Percentiles rank a stretch among this genome's conserved stretches.
These are phyloP conservation scores for Enteromius mattozi DNA, from an alignment of 2,797 vertebrate species.

Conservation along the genomic window DNA sequence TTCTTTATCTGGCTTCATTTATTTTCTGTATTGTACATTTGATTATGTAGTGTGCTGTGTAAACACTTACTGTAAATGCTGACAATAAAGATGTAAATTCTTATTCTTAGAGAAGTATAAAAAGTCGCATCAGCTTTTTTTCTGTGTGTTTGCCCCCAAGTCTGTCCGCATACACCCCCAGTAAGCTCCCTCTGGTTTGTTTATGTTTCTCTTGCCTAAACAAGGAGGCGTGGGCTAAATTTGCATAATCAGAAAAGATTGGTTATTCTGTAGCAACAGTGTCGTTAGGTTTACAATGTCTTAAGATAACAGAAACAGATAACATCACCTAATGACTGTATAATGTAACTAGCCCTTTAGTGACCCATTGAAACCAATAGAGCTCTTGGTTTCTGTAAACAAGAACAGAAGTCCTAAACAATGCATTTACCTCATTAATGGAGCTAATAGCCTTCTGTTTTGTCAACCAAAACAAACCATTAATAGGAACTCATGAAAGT, in stretches of 20 bases:
- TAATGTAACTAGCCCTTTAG: conserved; percentile 56
- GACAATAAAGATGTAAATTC: neutral
- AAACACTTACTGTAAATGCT: neutral
- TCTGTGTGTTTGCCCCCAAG: neutral
- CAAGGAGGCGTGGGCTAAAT: conserved; percentile 53
- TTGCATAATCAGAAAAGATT: conserved; percentile 58
- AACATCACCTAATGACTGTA: conserved; percentile 55
- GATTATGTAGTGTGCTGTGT: neutral
- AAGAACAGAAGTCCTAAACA: conserved; percentile 44
- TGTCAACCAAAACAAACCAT: conserved; percentile 48
- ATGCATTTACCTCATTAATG: conserved; percentile 30
- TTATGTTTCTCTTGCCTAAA: conserved; percentile 53
- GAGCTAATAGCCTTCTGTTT: conserved; percentile 37
- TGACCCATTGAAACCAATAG: conserved; percentile 58
- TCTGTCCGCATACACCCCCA: conserved; percentile 25
- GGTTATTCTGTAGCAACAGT: conserved; percentile 55
- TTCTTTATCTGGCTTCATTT: neutral
- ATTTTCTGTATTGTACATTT: neutral
- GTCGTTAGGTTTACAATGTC: conserved; percentile 58
- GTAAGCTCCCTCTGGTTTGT: conserved; percentile 53
- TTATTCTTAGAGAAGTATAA: neutral
- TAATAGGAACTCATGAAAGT: conserved; percentile 28
- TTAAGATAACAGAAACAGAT: conserved; percentile 63
- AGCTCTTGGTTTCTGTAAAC: conserved; percentile 51
- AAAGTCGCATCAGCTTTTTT: neutral